Evolutionary conservation across 1,140 invertebrate genomes (phyloP), one percentile per base, ranked within the genome.

Genomic region (Temnothorax longispinosus): DNA sequence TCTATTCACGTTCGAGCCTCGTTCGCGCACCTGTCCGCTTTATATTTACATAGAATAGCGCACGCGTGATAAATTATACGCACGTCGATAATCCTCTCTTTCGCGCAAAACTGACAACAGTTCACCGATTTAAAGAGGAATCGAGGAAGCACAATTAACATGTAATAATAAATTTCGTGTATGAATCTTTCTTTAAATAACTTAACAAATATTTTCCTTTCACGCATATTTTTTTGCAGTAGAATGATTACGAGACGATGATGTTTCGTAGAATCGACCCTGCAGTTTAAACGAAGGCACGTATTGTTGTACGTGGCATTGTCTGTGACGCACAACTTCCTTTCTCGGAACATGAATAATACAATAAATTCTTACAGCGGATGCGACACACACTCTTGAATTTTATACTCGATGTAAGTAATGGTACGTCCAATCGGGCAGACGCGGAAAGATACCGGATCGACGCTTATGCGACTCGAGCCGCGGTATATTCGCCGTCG

Each of bases 251-350:
- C 18, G n/a, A 18, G 0, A 10, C 8, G 11, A 27, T 27, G 27
- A 81, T 2, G 4, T 72, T 54, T 72, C 27, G 11, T 71, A 35
- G 21, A 56, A 18, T 81, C 52, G 10, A 38, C 8, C 6, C 1
- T 13, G 13, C 27, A 21, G 8, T 69, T 54, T 11, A 32, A 52
- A 15, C 8, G 15, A 32, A 72, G 50, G 7, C 65, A 35, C n/a
- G 11, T 32, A 81, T 72, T 56, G 21, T 41, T 81, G 21, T 44
- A 21, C 10, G 47, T 35, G 18, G 3, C 38, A 58, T 27, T 21
- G 6, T 81, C 50, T 32, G 41, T 81, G 78, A 81, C 78, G 78
- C 78, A 81, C 35, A 56, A 54, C 35, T 81, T 81, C 78, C 78
- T 81, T 71, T 72, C 50, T 54, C 15, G 21, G 7, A 5, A 3